These are phyloP conservation scores for Hippoglossus hippoglossus DNA, from an alignment of 2,797 vertebrate species.

Conservation along the genomic window DNA sequence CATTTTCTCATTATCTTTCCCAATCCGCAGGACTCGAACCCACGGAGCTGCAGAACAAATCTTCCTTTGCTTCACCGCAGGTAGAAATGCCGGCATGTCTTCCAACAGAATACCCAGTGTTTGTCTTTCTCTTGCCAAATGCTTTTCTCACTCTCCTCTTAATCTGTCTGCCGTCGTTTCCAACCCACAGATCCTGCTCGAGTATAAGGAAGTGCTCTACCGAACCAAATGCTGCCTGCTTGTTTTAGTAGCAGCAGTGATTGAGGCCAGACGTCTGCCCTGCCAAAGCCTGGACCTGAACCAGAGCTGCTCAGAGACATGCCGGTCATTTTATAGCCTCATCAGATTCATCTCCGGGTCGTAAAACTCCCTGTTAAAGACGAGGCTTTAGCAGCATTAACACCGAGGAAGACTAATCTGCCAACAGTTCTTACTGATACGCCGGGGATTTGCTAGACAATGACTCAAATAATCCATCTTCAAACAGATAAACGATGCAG, in stretches of 20 bases:
- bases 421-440: slow-evolving; percentile 25
- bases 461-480: slow-evolving; percentile 36
- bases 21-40: slow-evolving; percentile 27
- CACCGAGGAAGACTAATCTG: slow-evolving; percentile 25
- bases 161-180: background rate
- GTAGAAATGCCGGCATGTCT: slow-evolving; percentile 21
- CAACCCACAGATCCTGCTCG: slow-evolving; percentile 6
- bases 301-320: slow-evolving; percentile 6
- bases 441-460: slow-evolving; percentile 14
- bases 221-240: background rate
- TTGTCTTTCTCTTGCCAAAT: slow-evolving; percentile 3
- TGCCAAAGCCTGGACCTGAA: slow-evolving; percentile 16
- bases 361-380: slow-evolving; percentile 19
- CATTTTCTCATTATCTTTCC: slow-evolving; percentile 36
- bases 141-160: background rate
- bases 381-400: slow-evolving; percentile 29
- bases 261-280: background rate
- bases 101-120: background rate
- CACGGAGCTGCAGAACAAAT: slow-evolving; percentile 29
- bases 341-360: slow-evolving; percentile 24
- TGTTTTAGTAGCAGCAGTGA: background rate
- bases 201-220: slow-evolving; percentile 16
- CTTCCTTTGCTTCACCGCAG: slow-evolving; percentile 20
- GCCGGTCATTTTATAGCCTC: slow-evolving; percentile 13
- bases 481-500: slow-evolving; percentile 18